Percentiles rank a stretch among this genome's conserved stretches.
Evolutionary conservation across 2,888 invertebrate species (phyloP).

Genomic region (Baccha elongata): DNA sequence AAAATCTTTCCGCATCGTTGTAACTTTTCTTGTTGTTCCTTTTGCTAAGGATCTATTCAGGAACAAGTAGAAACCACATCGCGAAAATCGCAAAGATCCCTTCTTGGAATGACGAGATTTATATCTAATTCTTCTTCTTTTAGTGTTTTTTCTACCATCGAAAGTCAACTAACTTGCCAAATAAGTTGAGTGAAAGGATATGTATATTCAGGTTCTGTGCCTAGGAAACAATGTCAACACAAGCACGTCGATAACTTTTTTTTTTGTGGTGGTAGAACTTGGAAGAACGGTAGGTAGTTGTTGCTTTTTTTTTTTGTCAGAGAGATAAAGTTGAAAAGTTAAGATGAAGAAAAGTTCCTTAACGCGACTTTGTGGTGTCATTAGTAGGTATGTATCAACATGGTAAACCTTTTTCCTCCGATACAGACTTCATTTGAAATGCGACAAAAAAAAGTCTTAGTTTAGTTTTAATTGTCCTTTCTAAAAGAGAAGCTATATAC

Average conservation of each 20-base stretch:
- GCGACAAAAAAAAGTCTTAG: conserved; percentile 46
- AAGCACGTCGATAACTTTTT: conserved; percentile 68
- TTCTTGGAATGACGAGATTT: conserved; percentile 30
- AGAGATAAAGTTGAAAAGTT: conserved; percentile 41
- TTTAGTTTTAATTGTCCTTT: conserved; percentile 61
- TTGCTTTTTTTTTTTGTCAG: background rate
- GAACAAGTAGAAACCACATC: conserved; percentile 45
- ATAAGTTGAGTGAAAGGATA: conserved; percentile 56
- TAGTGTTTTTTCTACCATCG: conserved; percentile 17
- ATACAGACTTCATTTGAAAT: background rate
- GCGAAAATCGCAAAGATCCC: conserved; percentile 51
- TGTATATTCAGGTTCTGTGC: conserved; percentile 62
- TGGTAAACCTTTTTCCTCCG: conserved; percentile 17
- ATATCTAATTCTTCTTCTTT: conserved; percentile 20
- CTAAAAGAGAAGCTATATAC: conserved; percentile 14
- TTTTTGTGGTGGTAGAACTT: conserved; percentile 31
- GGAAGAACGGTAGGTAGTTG: background rate
- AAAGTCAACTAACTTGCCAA: conserved; percentile 48
- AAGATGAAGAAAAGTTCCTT: conserved; percentile 50
- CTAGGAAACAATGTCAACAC: conserved; percentile 65
- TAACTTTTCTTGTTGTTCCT: background rate
- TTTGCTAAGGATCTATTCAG: background rate
- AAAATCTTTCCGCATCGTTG: conserved; percentile 27
- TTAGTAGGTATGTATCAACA: conserved; percentile 59
- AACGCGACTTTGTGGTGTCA: conserved; percentile 68